Evolutionary conservation across 2,113 vertebrate species (phyloP).

Genomic region (Podiceps cristatus): DNA sequence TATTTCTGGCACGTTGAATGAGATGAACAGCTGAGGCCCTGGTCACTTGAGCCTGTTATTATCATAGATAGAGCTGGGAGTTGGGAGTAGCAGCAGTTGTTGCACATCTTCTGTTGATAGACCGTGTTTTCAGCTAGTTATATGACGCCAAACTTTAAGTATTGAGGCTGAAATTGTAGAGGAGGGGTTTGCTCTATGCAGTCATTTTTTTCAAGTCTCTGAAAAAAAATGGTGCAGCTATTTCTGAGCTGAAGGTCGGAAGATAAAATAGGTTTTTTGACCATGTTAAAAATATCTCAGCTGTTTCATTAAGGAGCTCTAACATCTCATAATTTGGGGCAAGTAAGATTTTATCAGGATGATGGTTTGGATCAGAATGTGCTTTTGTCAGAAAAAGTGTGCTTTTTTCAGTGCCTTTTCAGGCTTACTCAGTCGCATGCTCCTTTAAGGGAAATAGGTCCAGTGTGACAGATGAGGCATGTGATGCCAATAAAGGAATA

Average conservation of each 20-base stretch:
- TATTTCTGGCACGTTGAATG: background rate
- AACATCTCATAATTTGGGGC: constrained; percentile 50
- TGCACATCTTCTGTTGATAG: background rate
- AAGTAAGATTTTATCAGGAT: constrained; percentile 17
- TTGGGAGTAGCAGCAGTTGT: background rate
- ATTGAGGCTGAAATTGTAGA: background rate
- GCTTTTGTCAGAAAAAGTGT: background rate
- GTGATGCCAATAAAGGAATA: constrained; percentile 20
- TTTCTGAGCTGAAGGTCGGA: constrained; percentile 68
- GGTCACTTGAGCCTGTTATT: background rate
- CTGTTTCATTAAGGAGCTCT: constrained; percentile 49
- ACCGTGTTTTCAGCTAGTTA: background rate
- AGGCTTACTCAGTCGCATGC: background rate
- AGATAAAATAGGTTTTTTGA: constrained; percentile 67
- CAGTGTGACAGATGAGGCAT: constrained; percentile 13
- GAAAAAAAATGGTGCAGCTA: constrained; percentile 41
- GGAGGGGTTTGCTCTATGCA: background rate
- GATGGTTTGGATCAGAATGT: constrained; percentile 2
- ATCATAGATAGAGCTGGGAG: background rate
- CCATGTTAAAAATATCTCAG: constrained; percentile 58
- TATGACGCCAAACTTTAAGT: background rate
- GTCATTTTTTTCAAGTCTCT: background rate
- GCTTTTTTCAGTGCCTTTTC: background rate
- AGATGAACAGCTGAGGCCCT: background rate
- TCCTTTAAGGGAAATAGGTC: constrained; percentile 42